Conservation (phyloP, 2,888 invertebrate genomes). For the Acanthosepion pharaonis region DNA sequence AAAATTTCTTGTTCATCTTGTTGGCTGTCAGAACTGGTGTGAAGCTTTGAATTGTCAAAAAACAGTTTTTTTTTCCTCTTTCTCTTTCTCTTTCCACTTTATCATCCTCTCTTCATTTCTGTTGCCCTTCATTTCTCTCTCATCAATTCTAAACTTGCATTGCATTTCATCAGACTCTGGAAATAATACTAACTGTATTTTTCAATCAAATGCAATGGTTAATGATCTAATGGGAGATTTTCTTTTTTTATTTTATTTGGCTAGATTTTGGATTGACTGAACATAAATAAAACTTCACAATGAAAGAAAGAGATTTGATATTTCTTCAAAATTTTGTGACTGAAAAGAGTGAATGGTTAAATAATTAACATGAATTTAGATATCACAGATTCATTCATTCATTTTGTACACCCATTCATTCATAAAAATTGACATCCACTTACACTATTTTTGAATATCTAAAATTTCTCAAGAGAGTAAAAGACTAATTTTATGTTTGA, state of each 20-base stretch:
- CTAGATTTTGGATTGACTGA: neutral
- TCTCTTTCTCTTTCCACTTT: neutral
- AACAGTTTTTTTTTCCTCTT: neutral
- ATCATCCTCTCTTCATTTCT: neutral
- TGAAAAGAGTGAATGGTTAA: neutral
- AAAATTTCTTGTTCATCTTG: slow-evolving; percentile 24
- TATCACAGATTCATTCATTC: too few species aligned
- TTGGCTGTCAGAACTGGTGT: neutral
- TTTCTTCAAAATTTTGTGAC: neutral
- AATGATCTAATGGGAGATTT: neutral
- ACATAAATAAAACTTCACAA: neutral
- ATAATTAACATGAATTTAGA: too few species aligned
- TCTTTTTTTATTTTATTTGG: neutral
- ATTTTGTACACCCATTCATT: too few species aligned
- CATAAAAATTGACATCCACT: too few species aligned
- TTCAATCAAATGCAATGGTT: neutral
- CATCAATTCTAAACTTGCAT: neutral
- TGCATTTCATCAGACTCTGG: neutral
- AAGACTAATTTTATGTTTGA: too few species aligned
- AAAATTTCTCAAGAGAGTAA: too few species aligned
- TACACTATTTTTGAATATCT: too few species aligned
- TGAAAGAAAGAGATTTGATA: neutral
- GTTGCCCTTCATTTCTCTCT: neutral
- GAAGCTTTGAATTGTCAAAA: slow-evolving; percentile 33
- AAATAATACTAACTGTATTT: slow-evolving; percentile 17